Evolutionary conservation across 2,113 vertebrate species (phyloP).

Genomic region (Eupsittula cactorum): DNA sequence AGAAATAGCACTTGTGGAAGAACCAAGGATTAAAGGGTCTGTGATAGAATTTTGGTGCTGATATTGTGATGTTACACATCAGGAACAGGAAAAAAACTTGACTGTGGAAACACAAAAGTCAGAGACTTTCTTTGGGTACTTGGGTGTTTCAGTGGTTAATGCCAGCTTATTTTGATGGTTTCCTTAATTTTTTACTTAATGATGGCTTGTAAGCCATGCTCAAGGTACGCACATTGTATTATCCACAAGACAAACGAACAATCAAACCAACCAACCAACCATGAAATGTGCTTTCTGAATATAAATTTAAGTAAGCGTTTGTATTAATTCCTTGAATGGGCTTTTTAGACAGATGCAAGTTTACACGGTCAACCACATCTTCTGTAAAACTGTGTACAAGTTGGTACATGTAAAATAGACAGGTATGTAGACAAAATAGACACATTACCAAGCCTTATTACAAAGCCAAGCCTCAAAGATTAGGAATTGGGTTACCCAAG

Average conservation of each 20-base stretch:
- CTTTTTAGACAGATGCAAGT: background rate
- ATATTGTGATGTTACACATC: background rate
- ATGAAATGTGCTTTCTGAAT: background rate
- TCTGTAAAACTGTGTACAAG: background rate
- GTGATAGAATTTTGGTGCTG: background rate
- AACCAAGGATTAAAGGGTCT: background rate
- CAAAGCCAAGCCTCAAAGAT: background rate
- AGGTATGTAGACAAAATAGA: background rate
- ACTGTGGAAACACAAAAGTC: background rate
- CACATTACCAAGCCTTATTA: background rate
- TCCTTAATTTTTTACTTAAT: background rate
- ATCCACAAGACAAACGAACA: background rate
- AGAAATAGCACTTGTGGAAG: background rate
- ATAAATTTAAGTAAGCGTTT: background rate
- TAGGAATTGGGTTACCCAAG: background rate
- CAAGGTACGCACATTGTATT: rapidly evolving
- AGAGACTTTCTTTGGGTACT: background rate
- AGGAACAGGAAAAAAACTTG: background rate
- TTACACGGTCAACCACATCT: background rate
- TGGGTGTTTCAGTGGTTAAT: background rate
- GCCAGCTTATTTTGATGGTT: background rate
- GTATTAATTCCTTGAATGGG: background rate
- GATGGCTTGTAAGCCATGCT: background rate
- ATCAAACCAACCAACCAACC: background rate
- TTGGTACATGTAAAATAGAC: background rate